Percentiles rank a stretch among this genome's conserved stretches.
Conservation (phyloP, 2,797 vertebrate species). For the Euthynnus affinis region DNA sequence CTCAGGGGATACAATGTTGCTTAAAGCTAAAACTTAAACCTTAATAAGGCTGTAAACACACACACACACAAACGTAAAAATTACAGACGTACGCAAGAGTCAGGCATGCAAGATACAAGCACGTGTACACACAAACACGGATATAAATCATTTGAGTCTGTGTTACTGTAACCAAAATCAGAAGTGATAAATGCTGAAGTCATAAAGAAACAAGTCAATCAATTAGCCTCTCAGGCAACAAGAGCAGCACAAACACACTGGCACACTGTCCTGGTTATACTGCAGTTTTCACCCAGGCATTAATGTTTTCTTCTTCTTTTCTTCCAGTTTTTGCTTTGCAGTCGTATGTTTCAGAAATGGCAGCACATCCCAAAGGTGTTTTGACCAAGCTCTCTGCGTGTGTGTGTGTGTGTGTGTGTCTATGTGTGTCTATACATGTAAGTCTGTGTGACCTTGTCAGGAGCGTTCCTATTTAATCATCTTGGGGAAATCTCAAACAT, state of each 20-base stretch:
- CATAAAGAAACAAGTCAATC: conserved; percentile 54
- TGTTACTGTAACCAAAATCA: conserved; percentile 37
- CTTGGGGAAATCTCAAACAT: conserved; percentile 82
- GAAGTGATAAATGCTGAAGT: conserved; percentile 47
- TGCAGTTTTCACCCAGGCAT: conserved; percentile 17
- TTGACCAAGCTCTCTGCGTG: conserved; percentile 45
- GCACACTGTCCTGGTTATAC: conserved; percentile 21
- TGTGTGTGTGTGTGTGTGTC: conserved; percentile 15
- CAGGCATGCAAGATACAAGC: conserved; percentile 13
- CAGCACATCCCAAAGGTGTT: conserved; percentile 56
- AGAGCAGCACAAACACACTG: conserved; percentile 28
- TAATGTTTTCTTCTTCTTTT: conserved; percentile 30
- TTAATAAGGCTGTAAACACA: conserved; percentile 78
- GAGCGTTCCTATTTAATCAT: conserved; percentile 80
- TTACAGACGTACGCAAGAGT: conserved; percentile 23
- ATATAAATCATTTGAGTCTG: conserved; percentile 40
- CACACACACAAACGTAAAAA: conserved; percentile 38
- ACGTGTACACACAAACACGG: not conserved
- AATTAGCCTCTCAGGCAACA: not conserved
- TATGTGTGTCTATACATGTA: conserved; percentile 49
- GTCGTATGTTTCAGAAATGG: conserved; percentile 46
- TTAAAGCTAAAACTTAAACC: conserved; percentile 77
- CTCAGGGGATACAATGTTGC: conserved; percentile 71
- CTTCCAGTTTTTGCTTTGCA: conserved; percentile 37
- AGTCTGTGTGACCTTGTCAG: conserved; percentile 76